These are phyloP conservation scores for Crotalus horridus DNA, from an alignment of 2,113 vertebrate genomes.

Conservation along the genomic window DNA sequence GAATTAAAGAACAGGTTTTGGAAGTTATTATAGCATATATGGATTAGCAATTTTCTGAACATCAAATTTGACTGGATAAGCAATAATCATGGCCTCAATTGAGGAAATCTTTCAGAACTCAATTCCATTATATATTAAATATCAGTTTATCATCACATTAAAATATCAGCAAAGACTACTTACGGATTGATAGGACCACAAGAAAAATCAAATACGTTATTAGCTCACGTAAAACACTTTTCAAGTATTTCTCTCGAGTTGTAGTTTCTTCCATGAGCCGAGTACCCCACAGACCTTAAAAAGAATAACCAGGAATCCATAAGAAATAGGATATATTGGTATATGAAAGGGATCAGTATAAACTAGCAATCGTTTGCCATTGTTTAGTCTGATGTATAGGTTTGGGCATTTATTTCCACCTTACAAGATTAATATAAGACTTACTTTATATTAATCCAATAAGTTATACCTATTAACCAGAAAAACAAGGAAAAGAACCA, in stretches of 20 bases:
- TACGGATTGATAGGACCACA: conserved; percentile 85
- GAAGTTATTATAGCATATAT: not conserved
- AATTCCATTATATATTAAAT: not conserved
- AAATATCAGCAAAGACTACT: conserved; percentile 60
- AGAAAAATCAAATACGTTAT: conserved; percentile 88
- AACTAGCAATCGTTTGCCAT: not conserved
- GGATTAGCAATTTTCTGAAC: not conserved
- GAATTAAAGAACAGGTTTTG: not conserved
- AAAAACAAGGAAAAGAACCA: not conserved
- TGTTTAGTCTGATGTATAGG: not conserved
- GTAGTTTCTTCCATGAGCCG: conserved; percentile 88
- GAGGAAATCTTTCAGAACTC: not conserved
- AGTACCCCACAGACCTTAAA: conserved; percentile 93
- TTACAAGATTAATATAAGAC: not conserved
- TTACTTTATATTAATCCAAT: not conserved
- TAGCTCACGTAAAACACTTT: conserved; percentile 86
- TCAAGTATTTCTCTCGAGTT: conserved; percentile 88
- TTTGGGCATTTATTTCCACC: not conserved
- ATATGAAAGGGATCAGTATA: not conserved
- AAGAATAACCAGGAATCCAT: not conserved
- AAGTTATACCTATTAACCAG: not conserved
- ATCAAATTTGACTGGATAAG: not conserved
- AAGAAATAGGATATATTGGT: not conserved
- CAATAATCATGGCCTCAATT: not conserved
- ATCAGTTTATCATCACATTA: rapidly evolving